Base-by-base conservation (phyloP, 1,140 invertebrate genomes). In the Drosophila grimshawi region DNA sequence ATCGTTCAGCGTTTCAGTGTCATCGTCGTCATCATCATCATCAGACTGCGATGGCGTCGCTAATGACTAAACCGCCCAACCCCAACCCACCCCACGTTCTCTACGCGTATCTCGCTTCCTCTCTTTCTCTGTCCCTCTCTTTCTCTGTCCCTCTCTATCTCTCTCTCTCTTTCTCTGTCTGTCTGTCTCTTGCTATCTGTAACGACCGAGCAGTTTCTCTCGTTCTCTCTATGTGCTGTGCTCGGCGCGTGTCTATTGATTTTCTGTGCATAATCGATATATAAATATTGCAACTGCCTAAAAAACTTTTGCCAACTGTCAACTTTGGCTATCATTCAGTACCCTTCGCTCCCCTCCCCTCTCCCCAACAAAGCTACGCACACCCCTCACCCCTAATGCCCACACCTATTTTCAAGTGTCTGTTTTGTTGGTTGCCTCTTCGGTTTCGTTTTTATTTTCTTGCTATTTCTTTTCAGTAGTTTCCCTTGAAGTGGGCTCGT, bases 171-270 rank as follows among this genome's bases (percentile, higher is more conserved):
- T 49, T 10, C 4, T 52, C 45, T 59, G 32, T 43, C 4, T 59
- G 37, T 27, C 19, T 48, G 11, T 37, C 19, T 56, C 30, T 8
- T 19, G 19, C 19, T 19, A 19, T 19, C 19, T 19, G 2, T 19
- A 19, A 19, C 19, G 19, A 19, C 19, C 19, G 19, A 19, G 19
- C 19, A 19, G 19, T 19, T 19, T 43, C 41, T 39, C 57, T 65
- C 43, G 33, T 11, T 55, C 32, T 60, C 55, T 53, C 55, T 39
- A 37, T 32, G n/a, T 76, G 41, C 30, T 37, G 46, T 64, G 45
- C 69, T 55, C 66, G 63, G 61, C 85, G 80, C 73, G 86, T 89
- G 76, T 68, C 76, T 83, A 83, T 88, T 88, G 85, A 72, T 88
- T 86, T 77, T 79, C 48, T 68, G 68, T 55, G 51, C 45, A 74